Conservation (phyloP, 2,888 invertebrate species). For the Calephelis perditalis region DNA sequence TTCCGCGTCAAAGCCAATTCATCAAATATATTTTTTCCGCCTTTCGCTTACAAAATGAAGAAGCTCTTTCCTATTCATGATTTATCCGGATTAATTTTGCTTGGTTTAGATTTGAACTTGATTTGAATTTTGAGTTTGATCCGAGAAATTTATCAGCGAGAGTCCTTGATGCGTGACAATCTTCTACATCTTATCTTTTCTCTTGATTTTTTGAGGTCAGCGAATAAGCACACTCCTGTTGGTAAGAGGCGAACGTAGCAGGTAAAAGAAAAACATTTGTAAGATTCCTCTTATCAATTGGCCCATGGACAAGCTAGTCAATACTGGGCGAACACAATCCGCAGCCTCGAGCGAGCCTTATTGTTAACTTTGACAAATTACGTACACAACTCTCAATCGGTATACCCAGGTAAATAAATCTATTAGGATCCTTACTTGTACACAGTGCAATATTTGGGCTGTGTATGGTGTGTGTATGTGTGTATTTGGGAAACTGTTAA, state of each 20-base stretch:
- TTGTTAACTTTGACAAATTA: constrained; percentile 23
- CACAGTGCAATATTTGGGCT: background rate
- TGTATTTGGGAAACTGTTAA: background rate
- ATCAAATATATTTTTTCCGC: background rate
- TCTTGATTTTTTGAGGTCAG: too few species aligned
- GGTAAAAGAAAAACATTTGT: too few species aligned
- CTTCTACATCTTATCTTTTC: too few species aligned
- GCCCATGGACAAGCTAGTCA: constrained; percentile 17
- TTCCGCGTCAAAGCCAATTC: background rate
- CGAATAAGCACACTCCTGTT: too few species aligned
- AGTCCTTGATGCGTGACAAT: too few species aligned
- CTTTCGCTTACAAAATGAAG: background rate
- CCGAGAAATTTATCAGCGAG: too few species aligned
- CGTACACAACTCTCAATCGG: constrained; percentile 4
- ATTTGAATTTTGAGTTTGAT: too few species aligned
- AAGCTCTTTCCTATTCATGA: background rate
- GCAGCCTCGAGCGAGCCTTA: constrained; percentile 24
- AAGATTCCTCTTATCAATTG: background rate
- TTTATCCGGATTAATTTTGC: background rate
- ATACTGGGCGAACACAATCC: constrained; percentile 18
- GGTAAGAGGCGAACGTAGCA: too few species aligned
- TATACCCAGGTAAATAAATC: constrained; percentile 1
- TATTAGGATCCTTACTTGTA: constrained; percentile 2
- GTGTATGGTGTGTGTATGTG: too few species aligned
- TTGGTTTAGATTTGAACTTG: background rate